Base-by-base conservation (phyloP, 2,113 vertebrate genomes). In the Pampusana beccarii region DNA sequence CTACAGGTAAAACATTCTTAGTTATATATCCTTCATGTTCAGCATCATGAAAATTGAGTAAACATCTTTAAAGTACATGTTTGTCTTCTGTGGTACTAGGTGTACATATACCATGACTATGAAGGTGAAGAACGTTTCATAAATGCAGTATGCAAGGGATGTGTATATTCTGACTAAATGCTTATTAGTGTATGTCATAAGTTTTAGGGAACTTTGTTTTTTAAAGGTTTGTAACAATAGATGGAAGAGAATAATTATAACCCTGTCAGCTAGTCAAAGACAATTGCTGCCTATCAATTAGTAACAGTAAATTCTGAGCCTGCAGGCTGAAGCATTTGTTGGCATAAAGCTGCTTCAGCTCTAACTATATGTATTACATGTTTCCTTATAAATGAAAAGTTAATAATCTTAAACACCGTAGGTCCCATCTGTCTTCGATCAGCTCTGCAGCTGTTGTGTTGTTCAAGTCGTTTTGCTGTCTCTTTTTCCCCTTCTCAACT, bases 191-290 rank as follows among this genome's bases (percentile, higher is more conserved):
- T 50, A 56, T 88, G n/a, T 24, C 36, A 73, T 66, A 53, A 72
- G 10, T 91, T 90, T 77, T 78, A 80, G 94, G n/a, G 54, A 91
- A 36, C 54, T 62, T 90, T 16, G 9, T 78, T 92, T 92, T 95
- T 67, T 33, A 61, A 89, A 87, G 40, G 15, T 84, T 79, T 94
- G 2, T 73, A 88, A 19, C 26, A 87, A 78, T 51, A 48, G 10
- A 4, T 46, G 28, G 74, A 69, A 91, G 74, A 92, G 69, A 88
- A 28, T 93, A 88, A 64, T 87, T 84, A 57, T 65, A 72, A 16
- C 20, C 16, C 58, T 95, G 57, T 80, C 16, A 38, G 17, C 36
- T 75, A 58, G 66, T 79, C n/a, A 86, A 46, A 91, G 54, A 31
- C 58, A 90, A 16, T 70, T 88, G n/a, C 36, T 90, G 58, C 38